Evolutionary conservation across 2,113 vertebrate genomes (phyloP), one percentile per base, ranked within the genome.

Genomic region (Pongo pygmaeus): DNA sequence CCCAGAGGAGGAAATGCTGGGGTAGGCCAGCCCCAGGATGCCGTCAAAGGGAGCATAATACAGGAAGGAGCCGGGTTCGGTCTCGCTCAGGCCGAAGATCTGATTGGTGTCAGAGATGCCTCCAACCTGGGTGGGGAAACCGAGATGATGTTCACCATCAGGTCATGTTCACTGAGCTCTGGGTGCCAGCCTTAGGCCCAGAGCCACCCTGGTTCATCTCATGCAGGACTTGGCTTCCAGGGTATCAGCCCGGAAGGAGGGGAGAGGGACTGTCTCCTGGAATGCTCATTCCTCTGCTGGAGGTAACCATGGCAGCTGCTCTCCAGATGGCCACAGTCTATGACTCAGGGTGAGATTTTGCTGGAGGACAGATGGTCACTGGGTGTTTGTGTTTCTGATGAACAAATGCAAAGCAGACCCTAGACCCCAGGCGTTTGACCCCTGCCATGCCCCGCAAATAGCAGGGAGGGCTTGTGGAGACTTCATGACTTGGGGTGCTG

Each of bases 11-110:
- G 98, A 74, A 35, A 98, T 96, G 23, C 27, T 83, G 5, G 98
- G 98, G 93, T 97, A 99, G 1, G 97, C 98, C 81, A 99, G 79
- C 25, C 98, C 98, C 96, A 99, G 96, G 91, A 99, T 98, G 40
- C 98, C 98, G 4, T 99, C 98, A 6, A 98, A 98, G 12, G 52
- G 59, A 3, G 97, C 64, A 0, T 98, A 1, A n/a, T 95, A 81
- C 2, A 98, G 98, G 93, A 98, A 96, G 25, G 32, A 79, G 12
- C 98, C 96, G 0, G 98, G 98, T 79, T 99, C 98, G 0, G 80
- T 67, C 8, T 94, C 69, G 17, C 98, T 98, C 83, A 99, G 23
- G 14, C 98, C 98, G 0, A 99, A 98, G 84, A 97, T 95, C 94
- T 99, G 99, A 48, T 98, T 96, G 86, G 96, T 96, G 94, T 95